phyloP scores from a whole-genome alignment of 2,888 invertebrate genomes.

The Pachliopta kotzebuea region DNA sequence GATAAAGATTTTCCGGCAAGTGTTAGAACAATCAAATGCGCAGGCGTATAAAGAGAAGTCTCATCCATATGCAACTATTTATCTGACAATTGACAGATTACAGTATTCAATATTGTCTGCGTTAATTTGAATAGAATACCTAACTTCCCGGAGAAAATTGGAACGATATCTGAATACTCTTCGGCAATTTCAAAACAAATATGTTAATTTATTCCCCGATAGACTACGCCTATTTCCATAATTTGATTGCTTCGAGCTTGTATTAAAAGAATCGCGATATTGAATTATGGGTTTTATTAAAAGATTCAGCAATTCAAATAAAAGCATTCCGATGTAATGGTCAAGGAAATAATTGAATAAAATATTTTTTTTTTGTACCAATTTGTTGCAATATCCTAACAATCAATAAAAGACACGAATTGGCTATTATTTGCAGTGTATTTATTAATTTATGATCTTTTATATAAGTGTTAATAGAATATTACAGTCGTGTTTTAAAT shows the following conservation, averaged over 20 bases:
- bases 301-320: constrained; percentile 30
- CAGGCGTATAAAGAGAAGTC: constrained; percentile 32
- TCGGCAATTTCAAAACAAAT: constrained; percentile 65
- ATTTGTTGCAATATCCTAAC: not conserved
- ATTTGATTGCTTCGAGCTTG: constrained; percentile 66
- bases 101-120: constrained; percentile 68
- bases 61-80: constrained; percentile 56
- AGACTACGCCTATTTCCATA: constrained; percentile 66
- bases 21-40: constrained; percentile 24
- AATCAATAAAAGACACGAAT: not conserved
- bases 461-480: too few species aligned
- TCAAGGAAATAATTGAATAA: constrained; percentile 28
- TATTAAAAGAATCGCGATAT: constrained; percentile 64
- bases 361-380: constrained; percentile 1
- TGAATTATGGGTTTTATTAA: constrained; percentile 49
- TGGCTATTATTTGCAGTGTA: not conserved
- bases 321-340: constrained; percentile 29
- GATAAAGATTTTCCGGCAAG: not conserved
- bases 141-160: constrained; percentile 68
- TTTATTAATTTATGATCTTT: too few species aligned
- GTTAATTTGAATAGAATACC: constrained; percentile 66
- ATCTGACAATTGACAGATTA: constrained; percentile 46
- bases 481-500: too few species aligned
- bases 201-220: constrained; percentile 67
- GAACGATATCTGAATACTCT: constrained; percentile 72